phyloP scores from a whole-genome alignment of 2,888 invertebrate species.

The Asteroscopus sphinx region DNA sequence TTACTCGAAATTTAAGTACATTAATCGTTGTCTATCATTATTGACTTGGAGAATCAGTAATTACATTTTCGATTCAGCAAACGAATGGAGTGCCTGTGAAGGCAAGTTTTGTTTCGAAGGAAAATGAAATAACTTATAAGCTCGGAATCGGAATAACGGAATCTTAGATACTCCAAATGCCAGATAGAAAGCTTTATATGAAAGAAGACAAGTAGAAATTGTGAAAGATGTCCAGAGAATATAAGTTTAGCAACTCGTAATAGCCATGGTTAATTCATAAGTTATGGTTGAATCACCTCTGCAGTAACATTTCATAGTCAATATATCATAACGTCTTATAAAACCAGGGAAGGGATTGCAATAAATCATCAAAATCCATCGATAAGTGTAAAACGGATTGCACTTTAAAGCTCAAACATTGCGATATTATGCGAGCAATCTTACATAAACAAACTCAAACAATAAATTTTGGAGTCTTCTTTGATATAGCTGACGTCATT shows the following conservation, averaged over 20 bases:
- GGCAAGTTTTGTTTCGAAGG: not conserved
- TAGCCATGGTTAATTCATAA: conserved; percentile 34
- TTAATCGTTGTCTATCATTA: conserved; percentile 58
- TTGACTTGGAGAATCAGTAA: conserved; percentile 53
- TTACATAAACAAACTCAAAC: conserved; percentile 41
- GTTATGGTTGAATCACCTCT: conserved; percentile 64
- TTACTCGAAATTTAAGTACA: conserved; percentile 58
- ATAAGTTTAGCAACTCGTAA: conserved; percentile 5
- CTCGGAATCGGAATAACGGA: not conserved
- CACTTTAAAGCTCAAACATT: conserved; percentile 67
- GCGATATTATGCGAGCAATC: conserved; percentile 49
- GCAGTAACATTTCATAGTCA: conserved; percentile 65
- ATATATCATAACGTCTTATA: conserved; percentile 72
- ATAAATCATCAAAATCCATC: conserved; percentile 80
- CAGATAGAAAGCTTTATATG: no score
- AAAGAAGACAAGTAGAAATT: not conserved
- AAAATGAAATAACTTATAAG: conserved; percentile 8
- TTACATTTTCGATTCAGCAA: conserved; percentile 45
- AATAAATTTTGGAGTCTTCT: conserved; percentile 38
- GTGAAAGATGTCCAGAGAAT: not conserved
- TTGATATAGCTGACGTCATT: conserved; percentile 36
- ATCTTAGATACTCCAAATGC: no score
- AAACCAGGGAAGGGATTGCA: conserved; percentile 77
- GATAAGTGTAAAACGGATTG: conserved; percentile 72
- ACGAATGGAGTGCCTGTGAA: conserved; percentile 24